A percentile compares a stretch with the other conserved stretches of the same genome.
These are phyloP conservation scores for Propithecus perrieri DNA, from an alignment of 2,797 vertebrate species.

Conservation along the genomic window DNA sequence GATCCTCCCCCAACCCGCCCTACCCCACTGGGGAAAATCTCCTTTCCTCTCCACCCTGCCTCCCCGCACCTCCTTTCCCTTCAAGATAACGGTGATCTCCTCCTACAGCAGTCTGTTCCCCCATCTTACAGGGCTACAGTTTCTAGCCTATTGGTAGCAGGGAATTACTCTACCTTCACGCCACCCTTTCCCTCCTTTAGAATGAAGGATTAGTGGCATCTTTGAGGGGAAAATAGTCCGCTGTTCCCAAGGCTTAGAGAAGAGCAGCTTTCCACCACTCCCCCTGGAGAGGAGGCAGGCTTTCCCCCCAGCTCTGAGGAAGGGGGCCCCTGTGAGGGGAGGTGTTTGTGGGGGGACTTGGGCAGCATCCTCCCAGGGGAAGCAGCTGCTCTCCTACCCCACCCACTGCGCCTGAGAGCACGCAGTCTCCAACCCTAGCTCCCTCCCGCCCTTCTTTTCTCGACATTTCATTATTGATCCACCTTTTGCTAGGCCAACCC, in stretches of 20 bases:
- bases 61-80: not conserved
- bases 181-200: conserved; percentile 55
- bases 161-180: conserved; percentile 23
- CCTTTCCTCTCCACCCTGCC: conserved; percentile 12
- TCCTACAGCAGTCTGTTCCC: not conserved
- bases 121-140: conserved; percentile 31
- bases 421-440: conserved; percentile 54
- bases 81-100: conserved; percentile 49
- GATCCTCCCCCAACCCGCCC: conserved; percentile 6
- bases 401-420: conserved; percentile 70
- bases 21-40: not conserved
- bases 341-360: conserved; percentile 66
- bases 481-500: conserved; percentile 69
- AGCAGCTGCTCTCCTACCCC: conserved; percentile 76
- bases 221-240: conserved; percentile 16
- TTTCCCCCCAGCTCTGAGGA: conserved; percentile 51
- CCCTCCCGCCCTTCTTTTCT: conserved; percentile 60
- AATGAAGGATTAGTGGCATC: conserved; percentile 48
- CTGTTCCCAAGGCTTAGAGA: conserved; percentile 25
- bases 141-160: conserved; percentile 31
- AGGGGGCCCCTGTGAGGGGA: conserved; percentile 61
- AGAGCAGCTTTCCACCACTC: conserved; percentile 42
- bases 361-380: conserved; percentile 72
- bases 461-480: conserved; percentile 75
- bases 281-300: conserved; percentile 42